Conservation (phyloP, 1,140 invertebrate species). For the Hylaeus anthracinus region DNA sequence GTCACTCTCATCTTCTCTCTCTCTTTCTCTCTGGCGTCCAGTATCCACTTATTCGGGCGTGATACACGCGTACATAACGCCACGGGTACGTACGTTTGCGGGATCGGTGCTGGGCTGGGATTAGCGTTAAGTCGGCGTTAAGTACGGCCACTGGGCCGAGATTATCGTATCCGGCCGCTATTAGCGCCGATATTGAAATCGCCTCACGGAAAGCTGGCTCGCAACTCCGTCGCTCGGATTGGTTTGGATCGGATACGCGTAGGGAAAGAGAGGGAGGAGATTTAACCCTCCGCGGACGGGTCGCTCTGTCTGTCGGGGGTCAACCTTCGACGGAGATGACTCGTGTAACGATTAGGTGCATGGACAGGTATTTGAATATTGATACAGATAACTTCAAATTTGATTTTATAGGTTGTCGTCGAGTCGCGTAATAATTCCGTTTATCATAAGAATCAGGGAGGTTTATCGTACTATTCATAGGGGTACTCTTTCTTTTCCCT, state of each 20-base stretch:
- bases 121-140: constrained; percentile 68
- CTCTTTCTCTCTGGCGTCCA: constrained; percentile 35
- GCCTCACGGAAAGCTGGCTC: constrained; percentile 38
- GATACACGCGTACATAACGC: constrained; percentile 50
- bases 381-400: too few species aligned
- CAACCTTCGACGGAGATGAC: too few species aligned
- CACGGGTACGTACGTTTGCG: constrained; percentile 49
- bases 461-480: too few species aligned
- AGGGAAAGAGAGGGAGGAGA: not conserved
- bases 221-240: constrained; percentile 17
- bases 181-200: constrained; percentile 61
- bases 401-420: too few species aligned
- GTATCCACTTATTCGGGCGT: constrained; percentile 40
- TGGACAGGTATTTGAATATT: too few species aligned
- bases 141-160: constrained; percentile 59
- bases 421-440: too few species aligned
- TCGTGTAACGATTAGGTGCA: too few species aligned
- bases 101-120: constrained; percentile 47
- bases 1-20: constrained; percentile 20
- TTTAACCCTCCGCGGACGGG: not conserved
- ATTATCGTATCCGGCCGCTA: constrained; percentile 66
- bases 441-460: too few species aligned
- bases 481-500: too few species aligned
- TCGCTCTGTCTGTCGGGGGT: too few species aligned
- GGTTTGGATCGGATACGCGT: not conserved